These are phyloP conservation scores for Rhinogobio ventralis DNA, from an alignment of 2,797 vertebrate species.

Conservation along the genomic window DNA sequence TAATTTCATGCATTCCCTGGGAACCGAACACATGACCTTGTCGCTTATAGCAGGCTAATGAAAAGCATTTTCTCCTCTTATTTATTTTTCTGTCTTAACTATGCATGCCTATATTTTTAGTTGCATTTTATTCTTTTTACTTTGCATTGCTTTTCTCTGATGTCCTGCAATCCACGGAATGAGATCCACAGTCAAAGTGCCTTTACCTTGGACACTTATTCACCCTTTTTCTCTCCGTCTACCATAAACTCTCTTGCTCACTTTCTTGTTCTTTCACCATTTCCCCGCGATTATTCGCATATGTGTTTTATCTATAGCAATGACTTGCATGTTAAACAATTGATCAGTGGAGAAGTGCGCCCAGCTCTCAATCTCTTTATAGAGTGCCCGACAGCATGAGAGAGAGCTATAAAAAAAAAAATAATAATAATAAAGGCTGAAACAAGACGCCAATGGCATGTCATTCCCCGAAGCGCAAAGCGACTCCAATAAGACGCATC, in stretches of 20 bases:
- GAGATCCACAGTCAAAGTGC: slow-evolving; percentile 32
- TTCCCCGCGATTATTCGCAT: slow-evolving; percentile 60
- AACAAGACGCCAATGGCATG: slow-evolving; percentile 61
- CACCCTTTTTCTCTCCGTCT: neutral
- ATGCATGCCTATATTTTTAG: neutral
- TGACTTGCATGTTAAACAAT: slow-evolving; percentile 63
- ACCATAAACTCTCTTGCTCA: slow-evolving; percentile 1
- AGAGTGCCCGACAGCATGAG: slow-evolving; percentile 49
- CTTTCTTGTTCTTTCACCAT: slow-evolving; percentile 15
- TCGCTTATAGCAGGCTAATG: neutral
- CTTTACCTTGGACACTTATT: neutral
- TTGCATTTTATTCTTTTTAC: neutral
- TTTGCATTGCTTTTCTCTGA: neutral
- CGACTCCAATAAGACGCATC: slow-evolving; percentile 67
- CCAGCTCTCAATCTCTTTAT: slow-evolving; percentile 49
- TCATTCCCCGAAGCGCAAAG: slow-evolving; percentile 68
- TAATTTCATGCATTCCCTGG: neutral
- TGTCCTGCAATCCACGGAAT: neutral
- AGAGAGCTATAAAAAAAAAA: slow-evolving; percentile 50
- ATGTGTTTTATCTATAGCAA: slow-evolving; percentile 54
- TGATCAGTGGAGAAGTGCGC: slow-evolving; percentile 59
- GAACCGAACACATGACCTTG: neutral
- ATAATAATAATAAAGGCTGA: slow-evolving; percentile 41
- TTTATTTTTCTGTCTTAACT: neutral
- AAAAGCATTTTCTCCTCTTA: neutral